Conservation (phyloP, 2,888 invertebrate genomes). For the Ptychoptera contaminata region DNA sequence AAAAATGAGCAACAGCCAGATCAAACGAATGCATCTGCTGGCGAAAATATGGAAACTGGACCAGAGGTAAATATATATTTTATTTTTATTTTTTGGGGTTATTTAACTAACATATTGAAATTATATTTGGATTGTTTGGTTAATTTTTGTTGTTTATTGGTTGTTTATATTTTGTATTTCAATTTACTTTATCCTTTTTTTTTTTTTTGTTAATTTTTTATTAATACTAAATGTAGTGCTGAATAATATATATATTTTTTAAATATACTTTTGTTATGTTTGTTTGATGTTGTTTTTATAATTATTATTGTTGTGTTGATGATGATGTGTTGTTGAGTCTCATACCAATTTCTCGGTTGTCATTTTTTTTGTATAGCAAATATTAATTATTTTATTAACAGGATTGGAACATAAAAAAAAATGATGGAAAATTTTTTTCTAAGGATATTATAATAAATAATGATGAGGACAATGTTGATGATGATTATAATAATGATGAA, state of each 20-base stretch:
- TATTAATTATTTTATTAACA: too few relatives aligned
- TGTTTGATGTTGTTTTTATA: too few relatives aligned
- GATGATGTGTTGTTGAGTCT: too few relatives aligned
- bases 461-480: too few relatives aligned
- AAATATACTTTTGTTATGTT: not conserved
- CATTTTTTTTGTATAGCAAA: too few relatives aligned
- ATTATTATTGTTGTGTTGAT: too few relatives aligned
- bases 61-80: constrained; percentile 29
- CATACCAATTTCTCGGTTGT: too few relatives aligned
- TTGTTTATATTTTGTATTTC: not conserved
- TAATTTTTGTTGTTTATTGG: not conserved
- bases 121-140: not conserved
- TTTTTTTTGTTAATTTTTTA: constrained; percentile 1
- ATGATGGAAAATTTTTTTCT: too few relatives aligned
- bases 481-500: too few relatives aligned
- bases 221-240: too few relatives aligned
- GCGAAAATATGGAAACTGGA: constrained; percentile 29
- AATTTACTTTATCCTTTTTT: constrained; percentile 1
- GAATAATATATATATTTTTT: not conserved
- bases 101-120: not conserved
- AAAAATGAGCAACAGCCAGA: constrained; percentile 28
- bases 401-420: too few relatives aligned
- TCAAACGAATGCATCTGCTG: constrained; percentile 22
- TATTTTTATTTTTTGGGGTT: not conserved
- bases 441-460: too few relatives aligned